phyloP scores from a whole-genome alignment of 2,888 invertebrate genomes.

The Thecocarcelia acutangulata region DNA sequence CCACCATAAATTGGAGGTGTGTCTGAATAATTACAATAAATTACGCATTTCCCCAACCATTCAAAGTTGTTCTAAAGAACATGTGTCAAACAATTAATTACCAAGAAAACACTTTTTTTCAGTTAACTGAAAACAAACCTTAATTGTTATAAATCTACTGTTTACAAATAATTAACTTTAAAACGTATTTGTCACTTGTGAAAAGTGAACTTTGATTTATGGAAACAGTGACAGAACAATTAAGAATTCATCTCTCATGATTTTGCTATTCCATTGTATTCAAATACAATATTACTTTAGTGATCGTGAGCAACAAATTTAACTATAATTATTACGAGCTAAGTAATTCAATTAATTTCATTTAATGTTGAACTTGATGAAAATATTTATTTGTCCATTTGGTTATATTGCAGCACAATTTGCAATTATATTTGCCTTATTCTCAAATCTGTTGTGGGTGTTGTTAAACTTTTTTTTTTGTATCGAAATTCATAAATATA shows the following conservation, averaged over 20 bases:
- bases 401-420: too few species aligned
- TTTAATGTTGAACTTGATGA: conserved; percentile 32
- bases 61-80: not conserved
- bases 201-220: conserved; percentile 52
- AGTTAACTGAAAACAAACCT: conserved; percentile 15
- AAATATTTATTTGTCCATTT: not conserved
- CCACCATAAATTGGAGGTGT: conserved; percentile 6
- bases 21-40: conserved; percentile 16
- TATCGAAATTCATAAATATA: too few species aligned
- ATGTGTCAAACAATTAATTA: conserved; percentile 40
- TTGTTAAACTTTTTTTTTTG: too few species aligned
- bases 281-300: conserved; percentile 19
- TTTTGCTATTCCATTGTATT: conserved; percentile 26
- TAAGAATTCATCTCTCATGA: conserved; percentile 49
- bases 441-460: too few species aligned
- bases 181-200: conserved; percentile 47
- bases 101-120: not conserved
- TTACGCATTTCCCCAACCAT: not conserved
- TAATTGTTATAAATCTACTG: conserved; percentile 35
- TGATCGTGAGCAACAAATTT: conserved; percentile 32
- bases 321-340: conserved; percentile 42
- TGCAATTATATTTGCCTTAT: too few species aligned
- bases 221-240: conserved; percentile 47
- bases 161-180: conserved; percentile 44
- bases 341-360: conserved; percentile 60